Evolutionary conservation across 2,797 vertebrate species (phyloP).

Genomic region (Halcyon badia): DNA sequence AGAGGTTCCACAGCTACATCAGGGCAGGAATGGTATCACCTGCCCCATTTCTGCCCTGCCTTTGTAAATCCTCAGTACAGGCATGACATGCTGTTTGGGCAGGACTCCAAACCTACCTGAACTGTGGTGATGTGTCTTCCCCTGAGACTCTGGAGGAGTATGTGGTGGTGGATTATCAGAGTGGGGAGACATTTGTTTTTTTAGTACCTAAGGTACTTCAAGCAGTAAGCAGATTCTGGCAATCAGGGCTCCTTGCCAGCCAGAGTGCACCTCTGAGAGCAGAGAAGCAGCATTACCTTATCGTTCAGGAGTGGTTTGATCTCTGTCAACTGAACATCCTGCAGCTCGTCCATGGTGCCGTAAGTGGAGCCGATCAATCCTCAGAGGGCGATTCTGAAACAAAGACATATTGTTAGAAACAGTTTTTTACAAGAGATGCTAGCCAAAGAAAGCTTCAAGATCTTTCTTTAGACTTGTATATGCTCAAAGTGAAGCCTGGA

Average conservation of each 20-base stretch:
- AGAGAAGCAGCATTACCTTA: conserved; percentile 83
- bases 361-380: background rate
- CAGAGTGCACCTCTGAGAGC: background rate
- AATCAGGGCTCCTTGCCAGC: background rate
- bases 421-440: background rate
- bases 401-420: conserved; percentile 14
- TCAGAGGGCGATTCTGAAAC: conserved; percentile 71
- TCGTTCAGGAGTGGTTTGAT: conserved; percentile 94
- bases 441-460: background rate
- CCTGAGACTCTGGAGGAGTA: background rate
- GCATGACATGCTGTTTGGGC: fast-evolving
- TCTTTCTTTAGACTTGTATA: background rate
- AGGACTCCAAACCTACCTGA: background rate
- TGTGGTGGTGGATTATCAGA: background rate
- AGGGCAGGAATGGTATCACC: background rate
- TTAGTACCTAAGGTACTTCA: background rate
- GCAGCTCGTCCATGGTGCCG: conserved; percentile 91
- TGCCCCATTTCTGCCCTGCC: background rate
- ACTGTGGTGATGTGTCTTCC: background rate
- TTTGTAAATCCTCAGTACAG: background rate
- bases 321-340: conserved; percentile 94
- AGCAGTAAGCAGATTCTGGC: background rate
- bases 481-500: background rate
- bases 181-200: background rate
- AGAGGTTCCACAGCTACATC: background rate